Conservation (phyloP, 1,140 invertebrate species). For the Polypedilum vanderplanki region DNA sequence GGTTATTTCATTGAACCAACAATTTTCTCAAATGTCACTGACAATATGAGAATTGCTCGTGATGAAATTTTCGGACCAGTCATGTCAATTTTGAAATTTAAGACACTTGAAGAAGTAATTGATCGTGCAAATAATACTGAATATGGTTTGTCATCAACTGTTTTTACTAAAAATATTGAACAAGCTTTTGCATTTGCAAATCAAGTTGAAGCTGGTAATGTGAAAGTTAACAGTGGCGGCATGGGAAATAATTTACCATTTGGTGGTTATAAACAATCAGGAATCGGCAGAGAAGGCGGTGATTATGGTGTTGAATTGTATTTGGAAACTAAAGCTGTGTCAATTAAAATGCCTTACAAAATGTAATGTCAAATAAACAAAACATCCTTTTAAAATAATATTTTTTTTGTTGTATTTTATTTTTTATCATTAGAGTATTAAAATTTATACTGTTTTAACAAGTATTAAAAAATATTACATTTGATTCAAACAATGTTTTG, state of each 20-base stretch:
- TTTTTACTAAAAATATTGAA: slow-evolving; percentile 76
- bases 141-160: slow-evolving; percentile 78
- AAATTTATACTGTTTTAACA: no score
- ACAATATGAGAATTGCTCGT: slow-evolving; percentile 71
- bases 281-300: slow-evolving; percentile 64
- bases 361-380: no score
- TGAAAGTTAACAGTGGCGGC: slow-evolving; percentile 77
- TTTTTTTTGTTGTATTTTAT: no score
- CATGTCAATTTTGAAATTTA: slow-evolving; percentile 78
- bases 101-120: slow-evolving; percentile 76
- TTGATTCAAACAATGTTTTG: no score
- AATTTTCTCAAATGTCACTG: slow-evolving; percentile 69
- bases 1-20: slow-evolving; percentile 77
- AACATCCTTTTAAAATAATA: no score
- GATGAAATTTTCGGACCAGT: slow-evolving; percentile 91
- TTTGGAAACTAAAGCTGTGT: slow-evolving; percentile 37
- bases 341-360: slow-evolving; percentile 28
- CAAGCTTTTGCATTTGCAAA: slow-evolving; percentile 65
- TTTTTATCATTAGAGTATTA: no score
- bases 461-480: no score
- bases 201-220: slow-evolving; percentile 69
- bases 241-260: slow-evolving; percentile 55
- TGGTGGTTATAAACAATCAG: slow-evolving; percentile 75
- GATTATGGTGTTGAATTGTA: slow-evolving; percentile 34
- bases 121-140: slow-evolving; percentile 73